Evolutionary conservation across 2,113 vertebrate species (phyloP), one percentile per base, ranked within the genome.

Genomic region (Menura novaehollandiae): DNA sequence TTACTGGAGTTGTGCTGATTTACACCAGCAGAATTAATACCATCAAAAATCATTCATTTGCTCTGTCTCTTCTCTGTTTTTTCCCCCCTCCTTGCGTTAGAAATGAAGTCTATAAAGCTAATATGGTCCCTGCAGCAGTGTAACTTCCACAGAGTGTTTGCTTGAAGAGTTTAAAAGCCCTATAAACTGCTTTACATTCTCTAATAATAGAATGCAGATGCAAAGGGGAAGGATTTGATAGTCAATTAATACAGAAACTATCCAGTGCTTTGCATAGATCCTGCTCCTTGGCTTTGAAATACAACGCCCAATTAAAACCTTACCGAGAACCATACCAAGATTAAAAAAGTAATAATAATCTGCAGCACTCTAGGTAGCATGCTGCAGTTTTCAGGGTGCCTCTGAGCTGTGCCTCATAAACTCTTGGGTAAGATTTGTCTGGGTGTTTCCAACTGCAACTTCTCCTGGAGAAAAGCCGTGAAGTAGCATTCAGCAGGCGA

Each of bases 191-290:
- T 98, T 97, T 97, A 98, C 97, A 91, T 97, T 98, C 96, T 96
- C 97, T 94, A 96, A 97, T 98, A 98, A 99, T 97, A 98, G 95
- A 97, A 98, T 94, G 82, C 98, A 99, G 98, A 99, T 98, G 98
- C 98, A 97, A 97, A 98, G 89, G 97, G 96, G 97, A 98, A 98
- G 98, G 98, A 98, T 98, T 98, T 98, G 98, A 99, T 98, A 98
- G 98, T 98, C 98, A 98, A 99, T 99, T 98, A 98, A 99, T 99
- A 98, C 97, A 96, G 97, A 98, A 97, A 98, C 97, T 98, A 97
- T 88, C 96, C 97, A 97, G 97, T 97, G 79, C 95, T 96, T 97
- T 85, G 91, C 95, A 96, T 89, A 95, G 90, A 93, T 96, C 96
- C 93, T 88, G 73, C 92, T 97, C 96, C 79, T 73, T 97, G 95